Percentiles rank a stretch among this genome's conserved stretches.
Conservation (phyloP, 1,140 invertebrate genomes). For the Pachypsylla venusta region DNA sequence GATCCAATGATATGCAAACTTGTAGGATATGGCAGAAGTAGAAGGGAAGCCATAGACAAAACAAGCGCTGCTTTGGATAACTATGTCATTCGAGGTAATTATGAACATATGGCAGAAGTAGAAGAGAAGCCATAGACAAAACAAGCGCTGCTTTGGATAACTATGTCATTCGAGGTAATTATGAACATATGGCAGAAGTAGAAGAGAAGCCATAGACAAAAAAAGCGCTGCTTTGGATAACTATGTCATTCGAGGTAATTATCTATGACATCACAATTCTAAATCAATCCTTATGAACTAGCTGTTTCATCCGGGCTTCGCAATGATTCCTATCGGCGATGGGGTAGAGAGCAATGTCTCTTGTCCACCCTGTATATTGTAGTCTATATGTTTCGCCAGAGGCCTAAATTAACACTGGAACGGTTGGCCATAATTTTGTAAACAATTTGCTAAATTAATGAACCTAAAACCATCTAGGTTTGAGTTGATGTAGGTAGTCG, state of each 20-base stretch:
- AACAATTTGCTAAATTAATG: no score
- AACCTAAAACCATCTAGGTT: no score
- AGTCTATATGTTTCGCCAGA: no score
- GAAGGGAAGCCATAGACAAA: slow-evolving; percentile 41
- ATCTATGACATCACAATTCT: no score
- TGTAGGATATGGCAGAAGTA: slow-evolving; percentile 41
- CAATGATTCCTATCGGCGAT: not conserved
- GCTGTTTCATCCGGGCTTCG: not conserved
- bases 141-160: slow-evolving; percentile 48
- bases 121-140: slow-evolving; percentile 41
- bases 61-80: slow-evolving; percentile 48
- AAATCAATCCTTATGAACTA: not conserved
- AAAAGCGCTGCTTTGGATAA: slow-evolving; percentile 48
- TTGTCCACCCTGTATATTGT: no score
- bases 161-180: slow-evolving; percentile 48
- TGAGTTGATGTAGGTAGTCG: no score
- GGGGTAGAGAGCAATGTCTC: no score
- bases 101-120: slow-evolving; percentile 31
- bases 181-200: slow-evolving; percentile 35
- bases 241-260: slow-evolving; percentile 48
- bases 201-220: slow-evolving; percentile 41
- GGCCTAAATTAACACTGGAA: no score
- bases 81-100: slow-evolving; percentile 48
- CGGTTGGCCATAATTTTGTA: no score
- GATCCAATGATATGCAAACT: slow-evolving; percentile 64